Evolutionary conservation across 2,888 invertebrate genomes (phyloP), one percentile per base, ranked within the genome.

Genomic region (Sesia apiformis): DNA sequence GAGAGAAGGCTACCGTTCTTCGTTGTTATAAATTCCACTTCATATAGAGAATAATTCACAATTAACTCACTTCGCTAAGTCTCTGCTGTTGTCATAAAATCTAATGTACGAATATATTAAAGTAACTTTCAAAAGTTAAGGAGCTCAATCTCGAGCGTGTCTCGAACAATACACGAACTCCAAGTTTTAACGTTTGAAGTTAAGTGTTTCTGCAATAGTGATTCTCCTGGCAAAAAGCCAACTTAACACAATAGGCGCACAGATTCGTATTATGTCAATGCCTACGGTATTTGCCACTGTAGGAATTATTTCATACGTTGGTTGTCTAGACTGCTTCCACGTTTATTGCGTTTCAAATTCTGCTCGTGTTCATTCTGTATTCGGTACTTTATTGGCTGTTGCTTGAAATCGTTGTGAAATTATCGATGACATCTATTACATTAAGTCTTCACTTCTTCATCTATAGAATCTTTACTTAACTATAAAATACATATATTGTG

Each of bases 171-270:
- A 55, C 54, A 53, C 43, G 52, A 69, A 61, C 57, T 69, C 64
- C 61, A 61, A 66, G 66, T 71, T 67, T 68, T 63, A 70, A 62
- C 69, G 61, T 67, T 72, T 68, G 70, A 70, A 62, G 66, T 61
- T 75, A 74, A 80, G 78, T 74, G 74, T 74, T 76, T 75, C 68
- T 65, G 70, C 72, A 65, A 67, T 62, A 66, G 64, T 69, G 68
- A 72, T 70, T 65, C 57, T 58, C 56, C 61, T 77, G 81, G 80
- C 76, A 56, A 56, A 57, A 56, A 51, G 76, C 80, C 81, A 77
- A 72, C 64, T 62, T 56, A 62, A 57, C 58, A 69, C 51, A 52
- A 51, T 51, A 5, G 42, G 5, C 57, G 61, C 63, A 57, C 67
- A 64, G 65, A 73, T 55, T 56, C 57, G 59, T 57, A 52, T 58